Conservation (phyloP, 2,797 vertebrate species). For the Chrysocyon brachyurus region DNA sequence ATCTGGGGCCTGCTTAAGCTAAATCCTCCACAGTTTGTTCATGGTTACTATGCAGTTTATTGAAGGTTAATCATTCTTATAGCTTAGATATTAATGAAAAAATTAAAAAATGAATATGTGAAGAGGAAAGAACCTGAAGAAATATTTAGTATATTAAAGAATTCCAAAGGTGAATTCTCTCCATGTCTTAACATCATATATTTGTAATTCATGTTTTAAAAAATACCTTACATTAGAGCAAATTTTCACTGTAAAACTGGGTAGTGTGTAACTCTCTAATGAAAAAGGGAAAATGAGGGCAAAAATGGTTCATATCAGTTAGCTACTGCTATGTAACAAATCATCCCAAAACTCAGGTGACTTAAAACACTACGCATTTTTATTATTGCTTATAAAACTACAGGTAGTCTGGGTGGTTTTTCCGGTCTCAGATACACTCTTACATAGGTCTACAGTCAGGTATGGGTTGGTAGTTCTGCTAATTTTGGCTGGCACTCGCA, state of each 20-base stretch:
- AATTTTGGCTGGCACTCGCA: neutral
- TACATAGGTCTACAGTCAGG: neutral
- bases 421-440: neutral
- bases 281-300: neutral
- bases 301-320: conserved; percentile 23
- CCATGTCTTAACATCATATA: neutral
- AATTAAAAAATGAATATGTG: conserved; percentile 37
- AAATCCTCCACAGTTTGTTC: conserved; percentile 57
- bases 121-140: conserved; percentile 52
- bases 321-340: neutral
- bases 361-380: conserved; percentile 23
- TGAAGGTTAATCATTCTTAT: conserved; percentile 52
- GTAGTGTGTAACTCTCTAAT: neutral
- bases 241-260: conserved; percentile 36
- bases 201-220: conserved; percentile 40
- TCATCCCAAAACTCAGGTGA: neutral
- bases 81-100: conserved; percentile 53
- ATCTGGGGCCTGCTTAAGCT: neutral
- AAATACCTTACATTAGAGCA: conserved; percentile 27
- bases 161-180: conserved; percentile 53
- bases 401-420: neutral
- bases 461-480: neutral
- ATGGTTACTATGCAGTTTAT: conserved; percentile 46
- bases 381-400: neutral
- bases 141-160: conserved; percentile 32